Percentiles rank a stretch among this genome's conserved stretches.
These are phyloP conservation scores for Choloepus didactylus DNA, from an alignment of 2,797 vertebrate species.

Conservation along the genomic window DNA sequence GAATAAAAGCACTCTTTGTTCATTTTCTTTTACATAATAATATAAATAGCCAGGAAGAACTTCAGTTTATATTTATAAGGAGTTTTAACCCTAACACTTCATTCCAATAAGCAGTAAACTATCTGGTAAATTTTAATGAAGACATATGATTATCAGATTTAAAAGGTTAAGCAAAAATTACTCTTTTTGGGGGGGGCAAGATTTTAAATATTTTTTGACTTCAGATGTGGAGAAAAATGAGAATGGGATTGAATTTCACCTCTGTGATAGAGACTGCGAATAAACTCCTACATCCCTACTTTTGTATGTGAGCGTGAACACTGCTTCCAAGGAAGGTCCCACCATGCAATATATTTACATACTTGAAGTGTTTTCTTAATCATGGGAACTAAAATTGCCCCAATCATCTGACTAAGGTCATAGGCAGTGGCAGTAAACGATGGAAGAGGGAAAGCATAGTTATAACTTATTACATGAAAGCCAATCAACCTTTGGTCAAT, in stretches of 20 bases:
- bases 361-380: not conserved
- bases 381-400: not conserved
- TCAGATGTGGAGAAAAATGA: not conserved
- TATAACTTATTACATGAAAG: not conserved
- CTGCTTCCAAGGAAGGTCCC: not conserved
- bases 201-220: not conserved
- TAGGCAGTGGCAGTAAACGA: not conserved
- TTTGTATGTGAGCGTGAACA: not conserved
- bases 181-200: not conserved
- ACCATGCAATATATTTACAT: not conserved
- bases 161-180: not conserved
- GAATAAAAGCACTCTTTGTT: conserved; percentile 72
- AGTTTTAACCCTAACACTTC: conserved; percentile 15
- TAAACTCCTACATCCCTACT: not conserved
- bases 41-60: conserved; percentile 38
- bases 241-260: not conserved
- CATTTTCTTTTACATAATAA: conserved; percentile 49
- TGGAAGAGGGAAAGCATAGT: not conserved
- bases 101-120: conserved; percentile 23
- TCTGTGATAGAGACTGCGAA: not conserved
- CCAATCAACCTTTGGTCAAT: not conserved
- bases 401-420: not conserved
- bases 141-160: not conserved
- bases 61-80: not conserved
- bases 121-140: not conserved